Evolutionary conservation across 2,888 invertebrate genomes (phyloP), one percentile per base, ranked within the genome.

Genomic region (Caenorhabditis imperialis): DNA sequence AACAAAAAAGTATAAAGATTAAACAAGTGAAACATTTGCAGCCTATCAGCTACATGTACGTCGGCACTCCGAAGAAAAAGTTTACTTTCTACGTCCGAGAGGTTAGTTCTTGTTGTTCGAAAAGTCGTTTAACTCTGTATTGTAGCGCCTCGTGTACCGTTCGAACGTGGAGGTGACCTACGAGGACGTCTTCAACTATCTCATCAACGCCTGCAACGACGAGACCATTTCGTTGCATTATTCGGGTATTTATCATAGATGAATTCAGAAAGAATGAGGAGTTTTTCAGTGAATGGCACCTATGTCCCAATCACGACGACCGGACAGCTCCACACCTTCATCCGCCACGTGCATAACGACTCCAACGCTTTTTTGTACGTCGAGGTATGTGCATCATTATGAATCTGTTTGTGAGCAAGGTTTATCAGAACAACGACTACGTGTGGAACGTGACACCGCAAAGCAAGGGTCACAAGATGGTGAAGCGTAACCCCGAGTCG

Each of bases 251-350:
- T 54, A n/a, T n/a, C n/a, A n/a, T n/a, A n/a, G n/a, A n/a, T 7
- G 10, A 30, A 30, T 30, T 30, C 30, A 30, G 30, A 6, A 10
- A 30, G 10, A 30, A 30, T 30, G n/a, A n/a, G n/a, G n/a, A n/a
- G n/a, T 30, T 30, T 50, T 65, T 44, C 53, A 57, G 57, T 63
- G 1, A 69, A 63, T 30, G 60, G 60, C 1, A 45, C 44, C 18
- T 69, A 69, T 38, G 53, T 75, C 2, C 48, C 62, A 14, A 63
- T 75, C 30, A 69, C 62, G 3, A 75, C 74, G 16, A 75, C 74
- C n/a, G 74, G 74, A 1, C 74, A 75, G 38, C 48, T 75, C 4
- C 69, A 69, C 42, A 75, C 74, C 0, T 75, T 75, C 35, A 25
- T 75, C 10, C 53, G 53, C n/a, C 50, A 55, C 22, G 40, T 75